Conservation (phyloP, 2,113 vertebrate species). For the Lonchura striata region DNA sequence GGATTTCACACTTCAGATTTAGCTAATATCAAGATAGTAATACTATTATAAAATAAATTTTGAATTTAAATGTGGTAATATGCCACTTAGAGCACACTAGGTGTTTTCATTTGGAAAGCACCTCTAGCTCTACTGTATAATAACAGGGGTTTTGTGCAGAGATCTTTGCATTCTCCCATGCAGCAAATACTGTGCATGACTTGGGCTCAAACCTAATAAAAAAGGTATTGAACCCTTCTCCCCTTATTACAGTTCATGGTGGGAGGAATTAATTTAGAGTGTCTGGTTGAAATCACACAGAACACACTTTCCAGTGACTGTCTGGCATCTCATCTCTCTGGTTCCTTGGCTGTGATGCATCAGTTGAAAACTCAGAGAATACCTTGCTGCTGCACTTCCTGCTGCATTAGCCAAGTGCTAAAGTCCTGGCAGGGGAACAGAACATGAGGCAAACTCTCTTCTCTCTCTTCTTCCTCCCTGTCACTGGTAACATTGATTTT, state of each 20-base stretch:
- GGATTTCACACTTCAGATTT: not conserved
- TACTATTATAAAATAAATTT: not conserved
- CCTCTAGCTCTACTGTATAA: not conserved
- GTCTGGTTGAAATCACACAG: not conserved
- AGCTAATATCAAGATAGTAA: not conserved
- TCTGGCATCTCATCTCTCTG: not conserved
- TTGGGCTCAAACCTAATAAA: not conserved
- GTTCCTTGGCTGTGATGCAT: not conserved
- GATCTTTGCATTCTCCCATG: not conserved
- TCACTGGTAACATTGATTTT: not conserved
- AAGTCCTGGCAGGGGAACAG: not conserved
- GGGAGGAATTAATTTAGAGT: not conserved
- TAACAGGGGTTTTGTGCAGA: not conserved
- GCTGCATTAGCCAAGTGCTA: not conserved
- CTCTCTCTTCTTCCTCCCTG: not conserved
- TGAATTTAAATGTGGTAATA: not conserved
- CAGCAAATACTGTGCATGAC: not conserved
- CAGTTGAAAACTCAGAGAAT: not conserved
- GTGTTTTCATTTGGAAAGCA: not conserved
- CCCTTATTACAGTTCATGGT: fast-evolving
- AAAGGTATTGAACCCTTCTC: not conserved
- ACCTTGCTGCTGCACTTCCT: not conserved
- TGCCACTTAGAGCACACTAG: not conserved
- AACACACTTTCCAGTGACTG: not conserved
- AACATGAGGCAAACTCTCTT: not conserved